Evolutionary conservation across 1,140 invertebrate species (phyloP), one percentile per base, ranked within the genome.

Genomic region (Drosophila athabasca): DNA sequence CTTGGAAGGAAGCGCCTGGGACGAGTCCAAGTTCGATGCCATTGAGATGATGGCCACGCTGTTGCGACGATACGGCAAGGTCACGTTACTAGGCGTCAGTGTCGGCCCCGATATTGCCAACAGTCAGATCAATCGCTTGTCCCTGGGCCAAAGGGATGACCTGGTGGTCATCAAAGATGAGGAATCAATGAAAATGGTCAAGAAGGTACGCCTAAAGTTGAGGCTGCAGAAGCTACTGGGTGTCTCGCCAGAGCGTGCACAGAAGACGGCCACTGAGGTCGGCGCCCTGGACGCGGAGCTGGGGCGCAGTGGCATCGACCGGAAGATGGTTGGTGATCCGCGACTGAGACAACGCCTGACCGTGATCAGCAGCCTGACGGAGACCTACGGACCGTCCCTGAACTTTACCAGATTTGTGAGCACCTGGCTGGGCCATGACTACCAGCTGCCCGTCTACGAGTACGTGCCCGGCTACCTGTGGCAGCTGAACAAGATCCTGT

Each of bases 11-110:
- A 92, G 93, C 0, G 72, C 76, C 0, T 96, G 96, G 96, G 90
- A 94, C 35, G 93, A 93, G 0, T 90, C 83, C 6, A 76, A 91
- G 0, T 96, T 95, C 53, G 92, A 94, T 54, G 96, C 95, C 94
- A 93, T 93, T 46, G 92, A 95, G 50, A 93, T 93, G 3, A 93
- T 96, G 57, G 95, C 94, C 66, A 45, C 51, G 1, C 94, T 93
- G 54, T 94, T 95, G 72, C 92, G 94, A 3, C 92, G 93, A 46
- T 89, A 92, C 15, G 96, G 96, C 17, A 95, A 95, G 72, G 93
- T 93, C 0, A 79, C 88, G 5, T 66, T 91, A 5, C 8, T 91
- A 6, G 72, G 76, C 7, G 83, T 88, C 2, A 39, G 66, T 3
- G 73, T 91, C 9, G 15, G 24, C 0, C 72, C 85, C 6, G 90